Conservation (phyloP, 2,797 vertebrate species). For the Rhinophrynus dorsalis region DNA sequence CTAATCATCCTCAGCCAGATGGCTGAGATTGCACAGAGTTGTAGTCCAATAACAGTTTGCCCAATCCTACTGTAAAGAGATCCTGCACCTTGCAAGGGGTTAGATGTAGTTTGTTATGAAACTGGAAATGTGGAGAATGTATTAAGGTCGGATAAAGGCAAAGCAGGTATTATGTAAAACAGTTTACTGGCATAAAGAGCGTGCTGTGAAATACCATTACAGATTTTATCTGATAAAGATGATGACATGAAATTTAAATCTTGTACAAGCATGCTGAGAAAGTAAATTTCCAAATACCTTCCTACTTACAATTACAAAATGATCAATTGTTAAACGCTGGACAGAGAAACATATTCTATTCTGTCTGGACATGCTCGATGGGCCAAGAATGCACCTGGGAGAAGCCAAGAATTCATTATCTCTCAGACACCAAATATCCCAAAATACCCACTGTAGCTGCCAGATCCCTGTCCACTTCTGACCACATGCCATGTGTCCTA, state of each 20-base stretch:
- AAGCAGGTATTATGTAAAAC: slow-evolving; percentile 52
- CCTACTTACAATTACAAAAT: slow-evolving; percentile 61
- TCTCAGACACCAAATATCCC: slow-evolving; percentile 82
- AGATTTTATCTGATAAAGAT: slow-evolving; percentile 59
- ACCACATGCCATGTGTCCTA: slow-evolving; percentile 76
- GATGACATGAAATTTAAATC: slow-evolving; percentile 60
- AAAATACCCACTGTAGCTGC: slow-evolving; percentile 68
- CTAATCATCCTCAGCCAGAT: no score
- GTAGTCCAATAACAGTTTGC: no score
- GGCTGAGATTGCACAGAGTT: no score
- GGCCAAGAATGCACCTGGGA: slow-evolving; percentile 79
- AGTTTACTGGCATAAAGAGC: slow-evolving; percentile 43
- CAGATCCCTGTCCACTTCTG: slow-evolving; percentile 69
- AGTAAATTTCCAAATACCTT: slow-evolving; percentile 60
- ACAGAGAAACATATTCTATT: slow-evolving; percentile 62
- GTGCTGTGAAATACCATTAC: slow-evolving; percentile 51
- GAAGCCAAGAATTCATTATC: slow-evolving; percentile 80
- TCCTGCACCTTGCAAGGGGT: not conserved
- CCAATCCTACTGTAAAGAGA: no score
- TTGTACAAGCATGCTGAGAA: slow-evolving; percentile 58
- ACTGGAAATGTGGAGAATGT: not conserved
- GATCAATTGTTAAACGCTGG: slow-evolving; percentile 64
- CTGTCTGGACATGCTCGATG: slow-evolving; percentile 63
- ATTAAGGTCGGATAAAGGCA: slow-evolving; percentile 25
- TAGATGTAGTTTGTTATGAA: not conserved